These are phyloP conservation scores for Diacarnus erythraeanus DNA, from an alignment of 37 sponge, comb jelly and placozoan species.

Conservation along the genomic window DNA sequence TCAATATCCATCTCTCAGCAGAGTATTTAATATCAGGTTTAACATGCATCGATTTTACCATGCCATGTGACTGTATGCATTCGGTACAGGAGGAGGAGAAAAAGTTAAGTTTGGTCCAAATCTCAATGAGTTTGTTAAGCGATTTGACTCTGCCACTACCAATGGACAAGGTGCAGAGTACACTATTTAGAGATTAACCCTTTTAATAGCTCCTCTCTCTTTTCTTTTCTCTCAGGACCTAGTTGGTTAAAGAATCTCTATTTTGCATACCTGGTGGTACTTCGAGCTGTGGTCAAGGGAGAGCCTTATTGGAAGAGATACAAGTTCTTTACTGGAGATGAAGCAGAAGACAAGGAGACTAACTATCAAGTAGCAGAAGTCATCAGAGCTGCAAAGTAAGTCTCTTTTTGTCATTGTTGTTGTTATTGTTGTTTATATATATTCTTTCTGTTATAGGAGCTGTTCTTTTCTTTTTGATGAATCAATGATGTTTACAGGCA, in stretches of 20 bases:
- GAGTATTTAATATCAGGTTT: constrained; percentile 37
- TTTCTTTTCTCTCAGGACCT: constrained; percentile 64
- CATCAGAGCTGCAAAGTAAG: constrained; percentile 72
- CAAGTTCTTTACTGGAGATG: constrained; percentile 88
- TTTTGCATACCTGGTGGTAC: constrained; percentile 88
- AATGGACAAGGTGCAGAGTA: constrained; percentile 76
- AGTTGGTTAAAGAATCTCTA: constrained; percentile 95
- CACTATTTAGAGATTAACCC: no score
- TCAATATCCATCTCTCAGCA: constrained; percentile 92
- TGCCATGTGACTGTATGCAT: no score
- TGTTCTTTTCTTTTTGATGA: constrained; percentile 92
- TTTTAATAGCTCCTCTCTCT: background rate
- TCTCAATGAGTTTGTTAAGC: constrained; percentile 80
- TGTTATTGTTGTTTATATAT: background rate
- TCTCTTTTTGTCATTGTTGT: background rate
- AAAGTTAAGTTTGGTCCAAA: constrained; percentile 82
- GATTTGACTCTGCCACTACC: constrained; percentile 86
- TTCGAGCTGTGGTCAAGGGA: constrained; percentile 89
- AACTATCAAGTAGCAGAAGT: constrained; percentile 57
- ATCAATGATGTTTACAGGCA: constrained; percentile 79
- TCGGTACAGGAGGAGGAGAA: no score
- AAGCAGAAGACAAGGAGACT: constrained; percentile 44
- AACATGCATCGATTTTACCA: background rate
- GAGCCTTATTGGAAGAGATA: constrained; percentile 56
- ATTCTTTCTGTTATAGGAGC: constrained; percentile 32